Percentiles rank a stretch among this genome's conserved stretches.
Conservation (phyloP, 2,797 vertebrate species). For the Gallinago nigripennis region DNA sequence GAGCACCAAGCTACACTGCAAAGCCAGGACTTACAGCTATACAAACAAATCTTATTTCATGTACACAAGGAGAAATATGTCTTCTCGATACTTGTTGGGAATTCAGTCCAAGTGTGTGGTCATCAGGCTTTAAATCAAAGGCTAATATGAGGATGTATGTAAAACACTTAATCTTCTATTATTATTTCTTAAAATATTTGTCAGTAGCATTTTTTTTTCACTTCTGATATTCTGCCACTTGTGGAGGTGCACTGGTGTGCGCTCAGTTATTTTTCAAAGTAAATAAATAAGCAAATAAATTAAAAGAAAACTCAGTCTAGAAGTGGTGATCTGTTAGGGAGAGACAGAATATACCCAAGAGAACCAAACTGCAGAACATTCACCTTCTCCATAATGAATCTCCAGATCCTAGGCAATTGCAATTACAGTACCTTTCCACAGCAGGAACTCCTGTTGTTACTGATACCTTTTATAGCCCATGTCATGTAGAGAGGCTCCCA, state of each 20-base stretch:
- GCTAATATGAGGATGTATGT: neutral
- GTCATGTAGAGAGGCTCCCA: constrained; percentile 37
- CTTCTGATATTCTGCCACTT: neutral
- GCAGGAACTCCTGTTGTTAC: constrained; percentile 39
- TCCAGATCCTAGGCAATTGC: constrained; percentile 17
- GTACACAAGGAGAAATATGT: constrained; percentile 16
- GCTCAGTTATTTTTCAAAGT: neutral
- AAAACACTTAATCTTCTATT: neutral
- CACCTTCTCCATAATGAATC: constrained; percentile 20
- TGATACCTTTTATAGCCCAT: constrained; percentile 42
- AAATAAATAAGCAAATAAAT: constrained; percentile 20
- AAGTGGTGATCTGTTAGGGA: constrained; percentile 16
- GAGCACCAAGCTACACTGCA: neutral
- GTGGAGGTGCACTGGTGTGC: neutral
- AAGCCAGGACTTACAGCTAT: constrained; percentile 60
- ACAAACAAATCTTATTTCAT: constrained; percentile 60
- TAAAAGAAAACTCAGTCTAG: neutral
- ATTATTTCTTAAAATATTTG: constrained; percentile 14
- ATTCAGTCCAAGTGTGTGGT: constrained; percentile 32
- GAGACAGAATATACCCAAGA: constrained; percentile 12
- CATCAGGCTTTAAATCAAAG: constrained; percentile 53
- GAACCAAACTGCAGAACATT: constrained; percentile 6
- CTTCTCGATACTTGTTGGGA: neutral
- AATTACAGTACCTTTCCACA: constrained; percentile 29
- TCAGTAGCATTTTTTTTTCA: neutral